phyloP scores from a whole-genome alignment of 2,797 vertebrate genomes.

The Pantherophis vulpinus region DNA sequence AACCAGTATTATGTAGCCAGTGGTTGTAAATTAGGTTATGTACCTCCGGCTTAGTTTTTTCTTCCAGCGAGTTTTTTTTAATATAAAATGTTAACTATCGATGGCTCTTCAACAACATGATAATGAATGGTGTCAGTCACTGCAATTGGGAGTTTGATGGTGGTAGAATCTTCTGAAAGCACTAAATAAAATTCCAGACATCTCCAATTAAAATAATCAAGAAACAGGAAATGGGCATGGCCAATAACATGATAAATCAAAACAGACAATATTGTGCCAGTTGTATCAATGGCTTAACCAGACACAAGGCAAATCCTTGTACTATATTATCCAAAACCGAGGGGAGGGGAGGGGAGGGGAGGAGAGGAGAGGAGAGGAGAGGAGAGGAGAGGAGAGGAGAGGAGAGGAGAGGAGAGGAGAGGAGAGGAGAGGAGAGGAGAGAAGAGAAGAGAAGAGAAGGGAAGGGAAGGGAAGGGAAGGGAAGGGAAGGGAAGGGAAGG shows the following conservation, averaged over 20 bases:
- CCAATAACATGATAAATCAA: neutral
- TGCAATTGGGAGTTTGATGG: neutral
- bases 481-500: no score
- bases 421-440: rapidly evolving
- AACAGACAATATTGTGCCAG: neutral
- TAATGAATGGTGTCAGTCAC: neutral
- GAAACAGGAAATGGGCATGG: neutral
- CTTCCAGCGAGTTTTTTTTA: neutral
- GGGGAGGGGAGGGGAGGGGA: rapidly evolving
- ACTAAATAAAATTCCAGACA: neutral
- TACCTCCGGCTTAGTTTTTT: neutral
- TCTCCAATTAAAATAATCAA: neutral
- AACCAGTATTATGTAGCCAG: neutral
- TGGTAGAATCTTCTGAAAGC: neutral
- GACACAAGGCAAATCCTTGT: neutral
- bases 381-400: rapidly evolving
- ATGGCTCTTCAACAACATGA: neutral
- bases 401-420: rapidly evolving
- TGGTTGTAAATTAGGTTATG: neutral
- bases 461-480: no score
- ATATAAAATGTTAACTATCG: neutral
- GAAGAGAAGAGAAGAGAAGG: no score
- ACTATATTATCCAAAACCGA: neutral
- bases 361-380: rapidly evolving
- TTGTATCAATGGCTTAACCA: neutral